Percentiles rank a stretch among this genome's conserved stretches.
Conservation (phyloP, 2,888 invertebrate genomes). For the Stenodema calcarata region DNA sequence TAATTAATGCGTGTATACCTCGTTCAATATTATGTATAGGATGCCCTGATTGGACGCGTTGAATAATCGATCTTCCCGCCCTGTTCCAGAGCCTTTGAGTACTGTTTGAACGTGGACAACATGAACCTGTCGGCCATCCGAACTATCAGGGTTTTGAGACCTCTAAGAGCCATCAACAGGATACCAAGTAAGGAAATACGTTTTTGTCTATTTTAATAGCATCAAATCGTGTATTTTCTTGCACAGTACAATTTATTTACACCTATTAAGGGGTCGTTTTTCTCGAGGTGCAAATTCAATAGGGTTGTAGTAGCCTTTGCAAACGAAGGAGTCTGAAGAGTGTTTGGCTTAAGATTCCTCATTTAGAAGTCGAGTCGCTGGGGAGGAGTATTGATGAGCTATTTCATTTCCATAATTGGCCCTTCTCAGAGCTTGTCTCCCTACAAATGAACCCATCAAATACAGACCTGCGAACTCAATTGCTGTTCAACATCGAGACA, state of each 20-base stretch:
- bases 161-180: slow-evolving; percentile 97
- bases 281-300: neutral
- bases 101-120: slow-evolving; percentile 93
- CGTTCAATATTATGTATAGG: neutral
- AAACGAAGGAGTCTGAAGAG: neutral
- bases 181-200: slow-evolving; percentile 89
- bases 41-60: neutral
- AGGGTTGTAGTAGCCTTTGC: neutral
- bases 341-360: neutral
- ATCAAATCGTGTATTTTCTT: too few relatives aligned
- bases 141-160: slow-evolving; percentile 95
- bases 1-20: too few relatives aligned
- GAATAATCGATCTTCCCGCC: neutral
- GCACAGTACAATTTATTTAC: too few relatives aligned
- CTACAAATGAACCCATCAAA: neutral
- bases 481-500: neutral
- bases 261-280: too few relatives aligned
- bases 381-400: neutral
- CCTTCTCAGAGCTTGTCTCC: neutral
- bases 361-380: neutral
- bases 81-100: slow-evolving; percentile 77
- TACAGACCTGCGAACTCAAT: neutral
- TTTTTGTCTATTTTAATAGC: too few relatives aligned
- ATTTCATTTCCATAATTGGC: slow-evolving; percentile 2
- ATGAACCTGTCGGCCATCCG: slow-evolving; percentile 98